A percentile compares a stretch with the other conserved stretches of the same genome.
phyloP scores from a whole-genome alignment of 2,797 vertebrate genomes.

The Epinephelus malabaricus region DNA sequence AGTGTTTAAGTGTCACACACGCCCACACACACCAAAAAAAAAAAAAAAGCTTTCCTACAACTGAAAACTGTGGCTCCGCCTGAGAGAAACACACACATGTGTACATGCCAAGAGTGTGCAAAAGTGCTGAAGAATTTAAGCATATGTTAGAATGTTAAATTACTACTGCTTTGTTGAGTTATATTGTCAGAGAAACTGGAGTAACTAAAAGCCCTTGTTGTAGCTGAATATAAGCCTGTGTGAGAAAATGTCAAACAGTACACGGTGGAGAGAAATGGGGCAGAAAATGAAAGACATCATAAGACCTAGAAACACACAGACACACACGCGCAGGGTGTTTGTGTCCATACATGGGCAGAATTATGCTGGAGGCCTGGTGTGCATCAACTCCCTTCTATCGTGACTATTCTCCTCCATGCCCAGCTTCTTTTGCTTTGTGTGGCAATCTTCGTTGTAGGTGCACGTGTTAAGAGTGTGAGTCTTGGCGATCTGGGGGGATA shows the following conservation, averaged over 20 bases:
- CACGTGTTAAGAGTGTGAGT: constrained; percentile 36
- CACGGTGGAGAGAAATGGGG: constrained; percentile 70
- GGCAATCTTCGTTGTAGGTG: constrained; percentile 33
- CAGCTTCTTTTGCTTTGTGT: constrained; percentile 35
- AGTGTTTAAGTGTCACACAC: constrained; percentile 67
- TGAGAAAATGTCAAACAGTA: constrained; percentile 60
- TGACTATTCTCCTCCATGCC: constrained; percentile 38
- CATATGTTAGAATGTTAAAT: background rate
- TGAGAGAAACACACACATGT: constrained; percentile 15
- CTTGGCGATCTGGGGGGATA: constrained; percentile 23
- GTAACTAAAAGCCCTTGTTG: constrained; percentile 10
- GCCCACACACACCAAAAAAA: constrained; percentile 30
- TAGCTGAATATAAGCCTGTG: constrained; percentile 38
- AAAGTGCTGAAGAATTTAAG: background rate
- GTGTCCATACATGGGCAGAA: constrained; percentile 83
- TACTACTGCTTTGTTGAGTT: too few relatives aligned
- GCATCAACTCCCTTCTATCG: constrained; percentile 53
- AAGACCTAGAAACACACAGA: constrained; percentile 54
- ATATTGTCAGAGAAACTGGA: constrained; percentile 20
- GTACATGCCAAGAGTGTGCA: constrained; percentile 2
- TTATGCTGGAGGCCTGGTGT: constrained; percentile 66
- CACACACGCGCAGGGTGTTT: constrained; percentile 50
- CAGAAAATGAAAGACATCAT: constrained; percentile 79
- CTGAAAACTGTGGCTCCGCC: constrained; percentile 26
- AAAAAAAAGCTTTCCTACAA: constrained; percentile 36